Base-by-base conservation (phyloP, 2,797 vertebrate species). In the Chiloscyllium punctatum region DNA sequence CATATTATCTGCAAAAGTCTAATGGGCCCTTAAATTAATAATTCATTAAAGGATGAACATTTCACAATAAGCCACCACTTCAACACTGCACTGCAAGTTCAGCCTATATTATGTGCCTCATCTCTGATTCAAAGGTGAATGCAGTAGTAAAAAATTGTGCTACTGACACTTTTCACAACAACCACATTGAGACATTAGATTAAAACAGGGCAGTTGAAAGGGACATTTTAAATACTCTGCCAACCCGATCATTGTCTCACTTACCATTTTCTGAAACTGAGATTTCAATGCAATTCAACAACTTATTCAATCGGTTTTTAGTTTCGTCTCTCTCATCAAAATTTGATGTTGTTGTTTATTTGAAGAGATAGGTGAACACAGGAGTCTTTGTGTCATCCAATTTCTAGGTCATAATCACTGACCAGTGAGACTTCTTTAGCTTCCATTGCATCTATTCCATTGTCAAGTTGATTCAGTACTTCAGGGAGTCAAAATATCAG, bases 381-480 rank as follows among this genome's bases (percentile, higher is more conserved):
- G 23, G 18, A 11, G n/a, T 4, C 69, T 94, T 72, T 94, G n/a
- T 77, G 27, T 53, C 94, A 53, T 74, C 94, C 94, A 95, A 77
- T 27, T 77, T 69, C 94, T 57, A 77, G 48, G 53, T 48, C 94
- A 77, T 57, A 95, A 95, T 77, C 69, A 72, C 30, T 57, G 94
- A 95, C 21, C 42, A 16, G 33, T 95, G 94, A 48, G 66, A 88
- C 15, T 48, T 71, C 42, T 94, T 94, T 25, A 30, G 71, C 16
- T 94, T 72, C 48, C 13, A n/a, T 94, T 94, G 42, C 57, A 62
- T 95, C 94, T 95, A 77, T 95, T 77, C 71, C 71, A 77, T 95
- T 77, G 48, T 51, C 18, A 25, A 53, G 48, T 5, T 69, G 25
- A 30, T 71, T 69, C 11, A 94, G 7, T 53, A 6, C 48, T 94